Evolutionary conservation across 1,140 invertebrate species (phyloP).

Genomic region (Limonius californicus): DNA sequence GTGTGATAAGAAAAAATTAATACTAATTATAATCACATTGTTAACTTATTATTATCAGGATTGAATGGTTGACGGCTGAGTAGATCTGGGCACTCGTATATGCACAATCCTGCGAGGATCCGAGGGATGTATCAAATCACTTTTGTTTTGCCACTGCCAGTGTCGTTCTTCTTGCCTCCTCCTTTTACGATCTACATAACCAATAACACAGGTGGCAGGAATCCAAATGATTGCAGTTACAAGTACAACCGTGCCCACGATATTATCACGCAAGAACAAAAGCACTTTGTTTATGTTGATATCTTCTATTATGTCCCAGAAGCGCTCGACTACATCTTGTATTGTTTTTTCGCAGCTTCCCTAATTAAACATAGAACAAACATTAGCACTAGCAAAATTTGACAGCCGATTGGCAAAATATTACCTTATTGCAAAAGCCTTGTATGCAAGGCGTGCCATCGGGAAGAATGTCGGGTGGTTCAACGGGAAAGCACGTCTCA

Average conservation of each 20-base stretch:
- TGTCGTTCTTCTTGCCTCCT: conserved; percentile 39
- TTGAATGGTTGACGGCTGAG: not conserved
- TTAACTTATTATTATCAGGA: not conserved
- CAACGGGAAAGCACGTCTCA: conserved; percentile 86
- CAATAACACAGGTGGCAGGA: conserved; percentile 78
- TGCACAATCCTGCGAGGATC: conserved; percentile 58
- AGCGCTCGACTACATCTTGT: conserved; percentile 90
- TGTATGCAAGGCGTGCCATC: conserved; percentile 94
- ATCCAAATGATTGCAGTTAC: conserved; percentile 90
- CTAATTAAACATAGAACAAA: conserved; percentile 49
- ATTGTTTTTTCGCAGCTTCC: conserved; percentile 92
- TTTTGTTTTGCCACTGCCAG: conserved; percentile 40
- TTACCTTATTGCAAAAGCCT: conserved; percentile 92
- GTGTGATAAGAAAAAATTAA: no score
- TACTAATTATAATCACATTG: not conserved
- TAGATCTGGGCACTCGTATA: conserved; percentile 46
- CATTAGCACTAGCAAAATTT: no score
- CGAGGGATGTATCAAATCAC: conserved; percentile 60
- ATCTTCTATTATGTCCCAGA: conserved; percentile 96
- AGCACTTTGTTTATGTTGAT: conserved; percentile 92
- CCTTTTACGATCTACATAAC: conserved; percentile 67
- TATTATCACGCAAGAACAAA: conserved; percentile 80
- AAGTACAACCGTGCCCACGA: conserved; percentile 85
- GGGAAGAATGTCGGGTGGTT: conserved; percentile 80
- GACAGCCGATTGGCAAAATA: no score